These are phyloP conservation scores for Cydia pomonella DNA, from an alignment of 1,140 invertebrate genomes.

Conservation along the genomic window DNA sequence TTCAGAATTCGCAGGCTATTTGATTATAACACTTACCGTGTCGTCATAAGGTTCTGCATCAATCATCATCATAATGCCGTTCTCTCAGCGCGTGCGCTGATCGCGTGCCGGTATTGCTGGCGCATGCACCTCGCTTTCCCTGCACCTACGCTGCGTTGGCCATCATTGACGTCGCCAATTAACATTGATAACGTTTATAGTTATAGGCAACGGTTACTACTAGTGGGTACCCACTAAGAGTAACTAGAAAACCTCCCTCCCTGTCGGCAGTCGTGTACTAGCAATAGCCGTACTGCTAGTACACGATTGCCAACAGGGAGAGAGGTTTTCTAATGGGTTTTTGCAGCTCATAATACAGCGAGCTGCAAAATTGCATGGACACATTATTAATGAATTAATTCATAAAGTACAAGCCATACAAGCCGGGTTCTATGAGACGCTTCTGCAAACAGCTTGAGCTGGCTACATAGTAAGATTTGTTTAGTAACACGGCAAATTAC, in stretches of 20 bases:
- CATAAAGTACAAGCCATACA: no score
- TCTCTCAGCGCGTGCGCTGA: neutral
- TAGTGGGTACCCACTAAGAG: no score
- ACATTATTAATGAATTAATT: no score
- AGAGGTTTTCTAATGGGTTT: neutral
- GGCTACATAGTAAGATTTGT: no score
- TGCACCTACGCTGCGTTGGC: neutral
- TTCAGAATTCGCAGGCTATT: neutral
- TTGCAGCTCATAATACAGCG: no score
- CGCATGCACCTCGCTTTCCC: neutral
- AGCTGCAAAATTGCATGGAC: no score
- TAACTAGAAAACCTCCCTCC: no score
- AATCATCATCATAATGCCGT: neutral
- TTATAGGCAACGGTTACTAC: neutral
- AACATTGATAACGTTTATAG: neutral
- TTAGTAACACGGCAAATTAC: no score
- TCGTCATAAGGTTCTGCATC: neutral
- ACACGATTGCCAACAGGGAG: neutral
- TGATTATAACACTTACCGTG: neutral
- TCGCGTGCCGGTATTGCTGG: constrained; percentile 2
- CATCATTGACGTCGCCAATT: neutral
- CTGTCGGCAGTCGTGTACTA: no score
- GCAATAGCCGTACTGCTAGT: neutral
- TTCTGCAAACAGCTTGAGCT: no score
- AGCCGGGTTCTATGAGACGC: no score